Evolutionary conservation across 1,140 invertebrate species (phyloP).

Genomic region (Gonatopus flavifemur): DNA sequence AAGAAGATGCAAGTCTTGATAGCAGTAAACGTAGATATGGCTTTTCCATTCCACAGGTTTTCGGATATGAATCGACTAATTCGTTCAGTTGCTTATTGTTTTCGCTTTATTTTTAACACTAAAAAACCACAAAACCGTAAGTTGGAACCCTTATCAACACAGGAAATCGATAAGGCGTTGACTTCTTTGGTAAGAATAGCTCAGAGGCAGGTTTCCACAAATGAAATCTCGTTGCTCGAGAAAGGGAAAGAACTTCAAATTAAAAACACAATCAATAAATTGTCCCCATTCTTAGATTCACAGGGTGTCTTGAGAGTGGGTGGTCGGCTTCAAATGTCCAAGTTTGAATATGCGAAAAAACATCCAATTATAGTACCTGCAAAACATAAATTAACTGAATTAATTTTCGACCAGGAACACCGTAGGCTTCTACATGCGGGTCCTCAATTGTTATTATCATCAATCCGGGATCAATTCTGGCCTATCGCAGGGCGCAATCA

Average conservation of each 20-base stretch:
- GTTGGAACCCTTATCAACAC: neutral
- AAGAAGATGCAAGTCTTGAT: neutral
- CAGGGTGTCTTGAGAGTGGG: constrained; percentile 35
- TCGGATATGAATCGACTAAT: constrained; percentile 2
- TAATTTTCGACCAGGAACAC: constrained; percentile 33
- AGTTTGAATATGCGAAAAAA: constrained; percentile 25
- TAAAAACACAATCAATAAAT: constrained; percentile 1
- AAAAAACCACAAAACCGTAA: neutral
- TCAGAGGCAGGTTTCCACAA: constrained; percentile 4
- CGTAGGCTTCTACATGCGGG: constrained; percentile 24
- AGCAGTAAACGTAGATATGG: neutral
- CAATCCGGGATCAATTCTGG: constrained; percentile 19
- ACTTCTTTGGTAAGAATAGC: constrained; percentile 4
- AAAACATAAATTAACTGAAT: constrained; percentile 22
- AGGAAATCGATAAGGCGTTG: constrained; percentile 2
- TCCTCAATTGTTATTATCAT: constrained; percentile 12
- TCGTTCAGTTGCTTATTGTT: constrained; percentile 1
- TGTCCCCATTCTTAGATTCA: constrained; percentile 26
- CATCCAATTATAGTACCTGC: constrained; percentile 31
- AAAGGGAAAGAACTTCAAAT: neutral
- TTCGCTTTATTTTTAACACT: constrained; percentile 13
- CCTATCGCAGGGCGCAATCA: constrained; percentile 14
- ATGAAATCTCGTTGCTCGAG: constrained; percentile 6
- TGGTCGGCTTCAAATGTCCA: constrained; percentile 27
- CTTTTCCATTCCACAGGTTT: neutral